Percentiles rank a stretch among this genome's conserved stretches.
Conservation (phyloP, 2,888 invertebrate genomes). For the Corbicula japonica region DNA sequence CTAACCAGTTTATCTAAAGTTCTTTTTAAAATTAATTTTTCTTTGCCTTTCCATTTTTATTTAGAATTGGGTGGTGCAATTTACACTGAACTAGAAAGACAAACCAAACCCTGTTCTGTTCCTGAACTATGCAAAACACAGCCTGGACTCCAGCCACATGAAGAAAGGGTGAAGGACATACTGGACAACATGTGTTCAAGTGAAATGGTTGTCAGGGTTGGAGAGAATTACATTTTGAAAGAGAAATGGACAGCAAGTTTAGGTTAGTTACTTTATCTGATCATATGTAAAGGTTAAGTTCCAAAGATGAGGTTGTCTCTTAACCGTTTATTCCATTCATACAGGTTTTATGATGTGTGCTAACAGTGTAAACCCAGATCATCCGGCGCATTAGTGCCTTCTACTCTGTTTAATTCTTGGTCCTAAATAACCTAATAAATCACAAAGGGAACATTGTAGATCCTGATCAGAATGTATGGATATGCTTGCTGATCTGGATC, state of each 20-base stretch:
- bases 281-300: not conserved
- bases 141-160: not conserved
- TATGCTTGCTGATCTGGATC: not conserved
- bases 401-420: not conserved
- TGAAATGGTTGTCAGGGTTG: conserved; percentile 3
- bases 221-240: conserved; percentile 8
- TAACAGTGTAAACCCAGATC: not conserved
- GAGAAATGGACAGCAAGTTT: not conserved
- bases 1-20: not conserved
- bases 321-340: not conserved
- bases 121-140: conserved; percentile 1
- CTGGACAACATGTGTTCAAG: conserved; percentile 6
- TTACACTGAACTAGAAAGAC: conserved; percentile 9
- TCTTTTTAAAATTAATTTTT: not conserved
- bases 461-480: not conserved
- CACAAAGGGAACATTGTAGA: too few relatives aligned
- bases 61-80: conserved; percentile 28
- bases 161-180: not conserved
- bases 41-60: conserved; percentile 22
- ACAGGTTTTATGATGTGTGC: not conserved
- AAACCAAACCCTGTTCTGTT: not conserved
- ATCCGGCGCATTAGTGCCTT: not conserved
- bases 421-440: not conserved
- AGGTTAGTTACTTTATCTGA: conserved; percentile 7
- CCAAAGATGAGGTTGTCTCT: not conserved